Evolutionary conservation across 2,888 invertebrate species (phyloP), one percentile per base, ranked within the genome.

Genomic region (Salticus scenicus): DNA sequence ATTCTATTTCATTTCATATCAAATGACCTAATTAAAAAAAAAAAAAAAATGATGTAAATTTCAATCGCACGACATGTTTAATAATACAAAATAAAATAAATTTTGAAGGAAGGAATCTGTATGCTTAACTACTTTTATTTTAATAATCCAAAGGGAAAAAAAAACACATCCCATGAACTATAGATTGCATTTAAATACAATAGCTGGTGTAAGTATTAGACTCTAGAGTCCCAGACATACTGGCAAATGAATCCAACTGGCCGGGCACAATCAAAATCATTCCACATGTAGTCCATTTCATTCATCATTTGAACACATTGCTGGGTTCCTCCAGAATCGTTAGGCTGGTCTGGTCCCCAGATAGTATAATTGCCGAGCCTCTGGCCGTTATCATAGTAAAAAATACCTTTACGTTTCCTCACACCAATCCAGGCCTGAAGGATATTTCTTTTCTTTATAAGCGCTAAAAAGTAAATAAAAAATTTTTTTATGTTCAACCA

Each of bases 301-400:
- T 67, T 66, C 75, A 87, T 85, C 87, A 88, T 87, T 57, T 88
- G 87, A 0, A 87, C 87, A 63, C 88, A 88, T 31, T 87, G 80
- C 64, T 88, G 88, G 1, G 78, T 85, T n/a, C 88, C 88, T n/a
- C 88, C 85, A 31, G 76, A 76, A 78, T 88, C 87, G 63, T 88
- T 88, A 31, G 88, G 88, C 70, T 88, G 88, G 41, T 86, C 88
- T 12, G 84, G 83, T 12, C 88, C 88, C 88, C 88, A 88, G 24
- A 82, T 47, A 24, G 81, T 81, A 42, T 77, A 79, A 42, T 85
- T 79, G 8, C 28, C 51, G 14, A 86, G 31, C 0, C 64, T 64
- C 14, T 70, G 37, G 0, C 80, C 80, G 27, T 70, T 74, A 17
- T 79, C 80, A 30, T 76, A 86, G 41, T 76, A 86, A 64, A 77